Percentiles rank a stretch among this genome's conserved stretches.
Evolutionary conservation across 1,140 invertebrate genomes (phyloP).

Genomic region (Polypedilum vanderplanki): DNA sequence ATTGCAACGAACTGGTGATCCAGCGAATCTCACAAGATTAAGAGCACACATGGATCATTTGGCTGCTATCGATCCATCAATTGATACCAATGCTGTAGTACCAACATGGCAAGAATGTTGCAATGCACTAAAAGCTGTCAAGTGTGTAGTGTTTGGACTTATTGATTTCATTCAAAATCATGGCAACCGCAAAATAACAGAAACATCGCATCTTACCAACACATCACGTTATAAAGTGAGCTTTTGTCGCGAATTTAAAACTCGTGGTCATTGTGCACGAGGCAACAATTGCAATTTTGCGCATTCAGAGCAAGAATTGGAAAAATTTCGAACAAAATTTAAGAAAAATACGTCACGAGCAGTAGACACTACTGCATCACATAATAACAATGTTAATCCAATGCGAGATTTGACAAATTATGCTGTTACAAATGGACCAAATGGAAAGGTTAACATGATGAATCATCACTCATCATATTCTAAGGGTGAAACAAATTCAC

Average conservation of each 20-base stretch:
- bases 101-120: conserved; percentile 68
- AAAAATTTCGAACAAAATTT: conserved; percentile 55
- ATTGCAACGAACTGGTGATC: conserved; percentile 83
- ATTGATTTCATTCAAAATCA: conserved; percentile 80
- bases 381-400: background rate
- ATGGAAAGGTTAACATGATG: background rate
- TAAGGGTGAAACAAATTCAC: background rate
- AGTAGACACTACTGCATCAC: background rate
- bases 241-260: conserved; percentile 77
- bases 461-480: background rate
- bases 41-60: conserved; percentile 75
- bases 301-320: conserved; percentile 83
- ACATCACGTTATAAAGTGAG: conserved; percentile 83
- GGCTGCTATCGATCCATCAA: conserved; percentile 75
- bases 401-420: background rate
- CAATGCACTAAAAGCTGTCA: conserved; percentile 70
- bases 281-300: conserved; percentile 85
- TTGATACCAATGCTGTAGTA: conserved; percentile 49
- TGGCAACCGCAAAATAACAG: conserved; percentile 56
- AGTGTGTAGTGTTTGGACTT: conserved; percentile 72
- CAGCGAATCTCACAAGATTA: conserved; percentile 70
- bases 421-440: background rate
- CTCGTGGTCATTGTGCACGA: conserved; percentile 72
- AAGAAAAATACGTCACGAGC: background rate
- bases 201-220: conserved; percentile 51